Percentiles rank a stretch among this genome's conserved stretches.
These are phyloP conservation scores for Cosmorhoe ocellata DNA, from an alignment of 2,888 invertebrate genomes.

Conservation along the genomic window DNA sequence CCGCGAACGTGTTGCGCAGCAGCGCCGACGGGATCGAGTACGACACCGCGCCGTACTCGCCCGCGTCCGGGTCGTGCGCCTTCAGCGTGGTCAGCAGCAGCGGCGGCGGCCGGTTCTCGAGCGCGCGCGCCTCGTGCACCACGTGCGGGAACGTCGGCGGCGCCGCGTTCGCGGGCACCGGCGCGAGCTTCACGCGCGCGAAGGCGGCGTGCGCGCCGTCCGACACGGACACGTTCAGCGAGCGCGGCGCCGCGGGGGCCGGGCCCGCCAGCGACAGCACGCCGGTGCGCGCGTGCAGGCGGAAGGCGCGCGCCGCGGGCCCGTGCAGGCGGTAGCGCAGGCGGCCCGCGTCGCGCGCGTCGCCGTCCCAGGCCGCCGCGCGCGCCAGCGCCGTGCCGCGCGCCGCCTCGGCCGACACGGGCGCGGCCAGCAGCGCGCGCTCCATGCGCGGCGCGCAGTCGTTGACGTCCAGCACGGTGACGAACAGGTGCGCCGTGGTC, in stretches of 20 bases:
- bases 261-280: constrained; percentile 55
- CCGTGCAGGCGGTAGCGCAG: constrained; percentile 90
- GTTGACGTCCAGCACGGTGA: constrained; percentile 93
- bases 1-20: constrained; percentile 87
- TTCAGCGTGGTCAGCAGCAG: constrained; percentile 88
- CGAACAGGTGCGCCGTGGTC: constrained; percentile 91
- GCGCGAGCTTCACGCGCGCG: constrained; percentile 89
- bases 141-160: constrained; percentile 90
- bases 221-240: constrained; percentile 95
- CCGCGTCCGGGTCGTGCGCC: constrained; percentile 92
- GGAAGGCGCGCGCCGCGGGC: constrained; percentile 48
- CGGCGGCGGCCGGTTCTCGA: constrained; percentile 91
- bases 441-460: constrained; percentile 95
- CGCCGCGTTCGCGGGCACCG: constrained; percentile 89
- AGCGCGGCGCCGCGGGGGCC: constrained; percentile 76
- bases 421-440: constrained; percentile 89
- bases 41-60: constrained; percentile 87
- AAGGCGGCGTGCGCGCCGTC: constrained; percentile 97
- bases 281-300: constrained; percentile 58
- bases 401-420: constrained; percentile 90
- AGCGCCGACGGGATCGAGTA: constrained; percentile 91
- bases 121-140: constrained; percentile 89
- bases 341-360: constrained; percentile 88
- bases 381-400: constrained; percentile 94
- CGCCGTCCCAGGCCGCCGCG: constrained; percentile 94